Evolutionary conservation across 2,888 invertebrate species (phyloP), one percentile per base, ranked within the genome.

Genomic region (Sarcophaga rosellei): DNA sequence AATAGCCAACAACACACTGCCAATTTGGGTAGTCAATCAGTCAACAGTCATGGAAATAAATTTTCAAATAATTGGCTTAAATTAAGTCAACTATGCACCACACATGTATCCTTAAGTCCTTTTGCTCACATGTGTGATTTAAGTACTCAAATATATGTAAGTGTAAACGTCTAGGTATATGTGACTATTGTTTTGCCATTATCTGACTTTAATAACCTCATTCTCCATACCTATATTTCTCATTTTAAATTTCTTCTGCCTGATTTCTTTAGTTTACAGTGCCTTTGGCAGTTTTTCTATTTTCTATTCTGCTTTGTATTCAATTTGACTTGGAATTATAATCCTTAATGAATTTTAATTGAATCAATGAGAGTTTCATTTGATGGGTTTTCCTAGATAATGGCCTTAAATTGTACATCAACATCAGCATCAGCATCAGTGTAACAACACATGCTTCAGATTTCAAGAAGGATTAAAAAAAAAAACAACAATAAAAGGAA

Each of bases 291-390:
- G 35, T 35, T 35, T 35, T 35, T 25, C 25, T 6, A 2, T 6
- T 35, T 35, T 35, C 35, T 6, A 35, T 35, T 6, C 35, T 35
- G 10, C 3, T 6, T 44, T 23, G 47, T 21, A 62, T 69, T 66
- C 89, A 90, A 89, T 89, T 90, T 90, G 91, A 90, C 91, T 91
- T 92, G 90, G 15, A 53, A 90, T 89, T 90, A 90, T 93, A 92
- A 92, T 92, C 92, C 89, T 92, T 35, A 92, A 93, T 93, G 92
- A 91, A 92, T 92, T 92, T 90, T 92, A 93, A 92, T 91, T 88
- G 89, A 72, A 84, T 81, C 86, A 81, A 86, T 86, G 84, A 86
- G 84, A 86, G 78, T 84, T 84, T 72, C 84, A 86, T 86, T 86
- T 86, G 86, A 86, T 86, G 86, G 86, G 84, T 84, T 86, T 86